A percentile compares a stretch with the other conserved stretches of the same genome.
These are phyloP conservation scores for Wasmannia auropunctata DNA, from an alignment of 1,140 invertebrate genomes.

Conservation along the genomic window DNA sequence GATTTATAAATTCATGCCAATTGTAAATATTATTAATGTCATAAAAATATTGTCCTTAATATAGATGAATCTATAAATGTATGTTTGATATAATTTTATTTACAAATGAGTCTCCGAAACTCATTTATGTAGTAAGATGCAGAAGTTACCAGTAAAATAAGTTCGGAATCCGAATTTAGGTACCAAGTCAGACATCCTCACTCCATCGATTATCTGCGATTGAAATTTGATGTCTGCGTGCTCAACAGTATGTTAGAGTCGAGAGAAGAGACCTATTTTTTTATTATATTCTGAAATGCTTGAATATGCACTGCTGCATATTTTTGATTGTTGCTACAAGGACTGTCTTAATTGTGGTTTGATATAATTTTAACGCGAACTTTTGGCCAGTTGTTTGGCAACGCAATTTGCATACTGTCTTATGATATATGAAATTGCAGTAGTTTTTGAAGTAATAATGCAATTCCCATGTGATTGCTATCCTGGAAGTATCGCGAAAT, in stretches of 20 bases:
- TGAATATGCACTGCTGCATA: neutral
- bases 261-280: neutral
- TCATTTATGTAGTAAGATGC: neutral
- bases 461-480: too few relatives aligned
- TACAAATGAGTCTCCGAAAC: neutral
- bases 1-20: neutral
- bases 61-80: neutral
- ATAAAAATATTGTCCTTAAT: too few relatives aligned
- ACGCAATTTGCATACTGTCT: too few relatives aligned
- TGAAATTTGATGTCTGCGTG: neutral
- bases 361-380: too few relatives aligned
- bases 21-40: neutral
- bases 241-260: neutral
- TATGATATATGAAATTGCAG: too few relatives aligned
- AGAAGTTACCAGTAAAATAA: neutral
- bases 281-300: neutral
- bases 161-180: neutral
- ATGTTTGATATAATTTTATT: neutral
- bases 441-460: too few relatives aligned
- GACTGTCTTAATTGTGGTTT: neutral
- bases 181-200: neutral
- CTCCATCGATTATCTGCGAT: neutral
- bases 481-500: too few relatives aligned
- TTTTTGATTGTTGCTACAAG: neutral
- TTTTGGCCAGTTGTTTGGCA: too few relatives aligned